Evolutionary conservation across 2,797 vertebrate genomes (phyloP).

Genomic region (Margarornis squamiger): DNA sequence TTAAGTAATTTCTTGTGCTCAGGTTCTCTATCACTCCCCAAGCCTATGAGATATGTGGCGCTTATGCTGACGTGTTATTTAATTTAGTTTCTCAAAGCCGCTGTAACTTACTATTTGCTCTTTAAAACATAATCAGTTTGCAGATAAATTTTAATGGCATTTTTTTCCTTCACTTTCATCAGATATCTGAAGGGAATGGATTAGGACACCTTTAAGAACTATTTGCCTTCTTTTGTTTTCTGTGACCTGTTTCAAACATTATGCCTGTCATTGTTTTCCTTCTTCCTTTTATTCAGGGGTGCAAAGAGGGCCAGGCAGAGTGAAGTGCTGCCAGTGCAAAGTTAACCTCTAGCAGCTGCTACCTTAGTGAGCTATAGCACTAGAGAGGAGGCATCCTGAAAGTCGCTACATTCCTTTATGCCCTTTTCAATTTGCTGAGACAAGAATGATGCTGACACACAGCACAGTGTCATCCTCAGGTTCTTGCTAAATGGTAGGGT

Average conservation of each 20-base stretch:
- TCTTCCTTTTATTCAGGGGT: neutral
- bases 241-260: slow-evolving; percentile 13
- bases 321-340: neutral
- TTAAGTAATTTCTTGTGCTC: neutral
- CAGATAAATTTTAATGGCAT: neutral
- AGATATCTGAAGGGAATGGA: neutral
- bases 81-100: neutral
- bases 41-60: neutral
- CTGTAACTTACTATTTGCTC: neutral
- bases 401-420: slow-evolving; percentile 56
- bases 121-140: neutral
- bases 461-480: neutral
- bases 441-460: slow-evolving; percentile 41
- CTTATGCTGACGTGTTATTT: neutral
- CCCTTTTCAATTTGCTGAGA: slow-evolving; percentile 57
- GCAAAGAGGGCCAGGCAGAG: neutral
- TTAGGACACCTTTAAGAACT: neutral
- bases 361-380: slow-evolving; percentile 30
- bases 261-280: neutral
- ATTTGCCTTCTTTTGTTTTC: neutral
- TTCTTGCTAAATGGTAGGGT: slow-evolving; percentile 11
- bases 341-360: slow-evolving; percentile 42
- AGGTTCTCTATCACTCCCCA: neutral
- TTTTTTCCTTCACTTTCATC: neutral
- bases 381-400: slow-evolving; percentile 19